These are phyloP conservation scores for Pecten maximus DNA, from an alignment of 2,888 invertebrate species.

Conservation along the genomic window DNA sequence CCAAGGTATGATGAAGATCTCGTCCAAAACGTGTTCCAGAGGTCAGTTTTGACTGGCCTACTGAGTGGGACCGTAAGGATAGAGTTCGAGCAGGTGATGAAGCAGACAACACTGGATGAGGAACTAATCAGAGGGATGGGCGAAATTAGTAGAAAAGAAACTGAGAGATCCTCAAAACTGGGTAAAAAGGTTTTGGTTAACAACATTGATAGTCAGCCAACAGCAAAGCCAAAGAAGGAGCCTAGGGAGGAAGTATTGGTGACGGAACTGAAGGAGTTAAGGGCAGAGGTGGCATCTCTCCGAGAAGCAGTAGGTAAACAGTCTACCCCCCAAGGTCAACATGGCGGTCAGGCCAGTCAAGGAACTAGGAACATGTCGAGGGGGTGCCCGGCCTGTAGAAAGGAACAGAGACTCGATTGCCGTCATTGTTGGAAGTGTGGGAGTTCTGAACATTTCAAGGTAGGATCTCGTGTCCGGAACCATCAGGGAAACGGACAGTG, in stretches of 20 bases:
- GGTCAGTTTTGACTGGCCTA: conserved; percentile 45
- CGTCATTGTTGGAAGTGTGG: conserved; percentile 51
- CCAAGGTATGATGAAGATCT: conserved; percentile 21
- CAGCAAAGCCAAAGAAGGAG: too few relatives aligned
- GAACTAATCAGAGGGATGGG: conserved; percentile 17
- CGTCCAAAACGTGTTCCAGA: conserved; percentile 41
- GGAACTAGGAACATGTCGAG: too few relatives aligned
- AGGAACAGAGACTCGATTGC: neutral
- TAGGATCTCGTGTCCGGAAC: conserved; percentile 26
- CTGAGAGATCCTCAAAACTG: conserved; percentile 38
- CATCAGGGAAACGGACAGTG: conserved; percentile 38
- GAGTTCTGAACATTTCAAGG: conserved; percentile 39
- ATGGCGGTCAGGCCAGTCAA: too few relatives aligned
- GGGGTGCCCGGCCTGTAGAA: conserved; percentile 36
- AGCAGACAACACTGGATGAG: conserved; percentile 3
- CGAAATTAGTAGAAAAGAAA: conserved; percentile 19
- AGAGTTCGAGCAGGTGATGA: conserved; percentile 33
- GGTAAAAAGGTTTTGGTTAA: neutral
- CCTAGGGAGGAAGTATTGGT: conserved; percentile 39
- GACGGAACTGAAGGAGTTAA: conserved; percentile 37
- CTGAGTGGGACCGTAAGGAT: conserved; percentile 43
- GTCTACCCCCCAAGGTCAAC: too few relatives aligned
- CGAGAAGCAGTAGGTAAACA: too few relatives aligned
- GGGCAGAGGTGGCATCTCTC: conserved; percentile 38
- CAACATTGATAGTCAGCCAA: too few relatives aligned